Conservation (phyloP, 2,113 vertebrate genomes). For the Halcyon senegalensis region DNA sequence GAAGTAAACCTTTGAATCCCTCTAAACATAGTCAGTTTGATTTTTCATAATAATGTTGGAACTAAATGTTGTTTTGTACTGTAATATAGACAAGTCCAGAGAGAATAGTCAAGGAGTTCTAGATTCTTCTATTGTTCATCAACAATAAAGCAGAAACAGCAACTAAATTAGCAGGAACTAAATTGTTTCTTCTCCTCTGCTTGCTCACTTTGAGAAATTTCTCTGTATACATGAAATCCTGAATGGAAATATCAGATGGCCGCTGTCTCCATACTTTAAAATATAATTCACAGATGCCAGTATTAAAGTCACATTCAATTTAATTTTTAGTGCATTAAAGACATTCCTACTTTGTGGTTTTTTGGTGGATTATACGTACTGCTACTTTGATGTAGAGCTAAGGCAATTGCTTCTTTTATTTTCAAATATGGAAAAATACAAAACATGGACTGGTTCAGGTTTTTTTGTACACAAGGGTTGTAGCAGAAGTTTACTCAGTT, state of each 20-base stretch:
- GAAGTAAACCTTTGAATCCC: constrained; percentile 30
- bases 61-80: not conserved
- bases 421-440: not conserved
- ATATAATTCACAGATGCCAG: not conserved
- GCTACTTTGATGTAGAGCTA: not conserved
- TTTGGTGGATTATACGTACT: not conserved
- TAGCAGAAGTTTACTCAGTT: not conserved
- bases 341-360: not conserved
- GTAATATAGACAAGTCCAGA: not conserved
- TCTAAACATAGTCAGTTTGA: not conserved
- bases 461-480: not conserved
- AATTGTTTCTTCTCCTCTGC: constrained; percentile 2
- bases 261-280: not conserved
- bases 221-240: not conserved
- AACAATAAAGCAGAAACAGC: constrained; percentile 11
- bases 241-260: not conserved
- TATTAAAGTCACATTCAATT: not conserved
- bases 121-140: constrained; percentile 5
- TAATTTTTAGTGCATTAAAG: not conserved
- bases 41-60: constrained; percentile 41
- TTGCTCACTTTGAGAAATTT: not conserved
- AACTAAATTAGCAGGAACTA: constrained; percentile 9
- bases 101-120: constrained; percentile 15
- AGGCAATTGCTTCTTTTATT: not conserved
- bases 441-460: not conserved